These are phyloP conservation scores for Tragopan temminckii DNA, from an alignment of 2,797 vertebrate genomes.

Conservation along the genomic window DNA sequence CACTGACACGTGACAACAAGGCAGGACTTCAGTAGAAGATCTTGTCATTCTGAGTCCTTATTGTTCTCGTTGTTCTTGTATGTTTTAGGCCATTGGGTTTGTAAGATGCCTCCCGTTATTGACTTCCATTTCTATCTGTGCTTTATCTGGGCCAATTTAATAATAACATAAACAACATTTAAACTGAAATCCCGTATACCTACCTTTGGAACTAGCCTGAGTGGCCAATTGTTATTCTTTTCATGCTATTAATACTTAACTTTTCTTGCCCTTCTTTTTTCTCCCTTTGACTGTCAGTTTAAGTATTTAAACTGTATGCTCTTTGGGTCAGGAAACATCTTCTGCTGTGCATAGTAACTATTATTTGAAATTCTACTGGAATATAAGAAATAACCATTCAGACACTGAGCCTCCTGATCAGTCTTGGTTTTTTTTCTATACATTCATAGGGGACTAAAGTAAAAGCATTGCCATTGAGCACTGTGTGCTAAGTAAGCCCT, in stretches of 20 bases:
- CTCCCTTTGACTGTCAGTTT: not conserved
- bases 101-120: not conserved
- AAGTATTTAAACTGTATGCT: not conserved
- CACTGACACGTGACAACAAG: not conserved
- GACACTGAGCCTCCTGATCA: not conserved
- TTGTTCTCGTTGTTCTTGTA: not conserved
- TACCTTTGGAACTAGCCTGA: not conserved
- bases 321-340: not conserved
- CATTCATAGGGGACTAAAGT: rapidly evolving
- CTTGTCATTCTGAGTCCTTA: not conserved
- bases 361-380: not conserved
- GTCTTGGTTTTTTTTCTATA: rapidly evolving
- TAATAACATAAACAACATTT: not conserved
- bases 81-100: not conserved
- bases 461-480: not conserved
- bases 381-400: not conserved
- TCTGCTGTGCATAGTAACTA: not conserved
- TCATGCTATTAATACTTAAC: not conserved
- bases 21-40: not conserved
- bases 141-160: not conserved
- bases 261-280: not conserved
- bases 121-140: not conserved
- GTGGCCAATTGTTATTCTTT: not conserved
- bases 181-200: not conserved
- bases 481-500: not conserved